These are phyloP conservation scores for Aurelia sp. DNA, from an alignment of 30 jellyfish, hydroid and myxozoan genomes.

Conservation along the genomic window DNA sequence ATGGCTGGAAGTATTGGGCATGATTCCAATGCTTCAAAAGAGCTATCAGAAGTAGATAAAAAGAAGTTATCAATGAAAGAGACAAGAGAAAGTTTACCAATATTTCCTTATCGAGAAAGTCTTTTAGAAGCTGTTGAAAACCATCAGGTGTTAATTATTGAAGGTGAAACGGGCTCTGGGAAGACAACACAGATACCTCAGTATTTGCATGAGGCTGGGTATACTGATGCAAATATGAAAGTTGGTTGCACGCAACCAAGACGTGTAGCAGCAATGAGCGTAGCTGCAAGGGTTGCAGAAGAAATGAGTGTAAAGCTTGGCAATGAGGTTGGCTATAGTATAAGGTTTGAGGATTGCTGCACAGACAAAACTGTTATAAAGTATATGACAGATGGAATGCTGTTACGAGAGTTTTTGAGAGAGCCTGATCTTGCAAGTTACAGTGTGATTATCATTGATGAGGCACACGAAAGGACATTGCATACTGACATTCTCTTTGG, in stretches of 20 bases:
- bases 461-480: slow-evolving; percentile 99
- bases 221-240: slow-evolving; percentile 89
- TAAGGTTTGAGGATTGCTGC: slow-evolving; percentile 97
- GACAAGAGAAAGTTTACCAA: slow-evolving; percentile 94
- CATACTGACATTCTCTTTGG: slow-evolving; percentile 99
- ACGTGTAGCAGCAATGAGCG: slow-evolving; percentile 99
- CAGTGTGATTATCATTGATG: slow-evolving; percentile 98
- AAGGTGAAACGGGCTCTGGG: slow-evolving; percentile 99
- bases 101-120: slow-evolving; percentile 80
- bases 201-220: slow-evolving; percentile 96
- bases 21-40: slow-evolving; percentile 12
- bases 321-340: slow-evolving; percentile 99
- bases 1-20: slow-evolving; percentile 93
- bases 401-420: slow-evolving; percentile 96
- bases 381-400: slow-evolving; percentile 99
- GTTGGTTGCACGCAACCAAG: slow-evolving; percentile 99
- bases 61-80: slow-evolving; percentile 79
- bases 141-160: slow-evolving; percentile 96
- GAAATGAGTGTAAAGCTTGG: slow-evolving; percentile 97
- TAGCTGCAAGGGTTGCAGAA: slow-evolving; percentile 99
- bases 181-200: slow-evolving; percentile 99
- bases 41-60: slow-evolving; percentile 65
- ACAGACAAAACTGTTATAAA: slow-evolving; percentile 96
- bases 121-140: slow-evolving; percentile 92
- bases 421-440: slow-evolving; percentile 99